Base-by-base conservation (phyloP, 2,113 vertebrate species). In the Sigmodon hispidus region DNA sequence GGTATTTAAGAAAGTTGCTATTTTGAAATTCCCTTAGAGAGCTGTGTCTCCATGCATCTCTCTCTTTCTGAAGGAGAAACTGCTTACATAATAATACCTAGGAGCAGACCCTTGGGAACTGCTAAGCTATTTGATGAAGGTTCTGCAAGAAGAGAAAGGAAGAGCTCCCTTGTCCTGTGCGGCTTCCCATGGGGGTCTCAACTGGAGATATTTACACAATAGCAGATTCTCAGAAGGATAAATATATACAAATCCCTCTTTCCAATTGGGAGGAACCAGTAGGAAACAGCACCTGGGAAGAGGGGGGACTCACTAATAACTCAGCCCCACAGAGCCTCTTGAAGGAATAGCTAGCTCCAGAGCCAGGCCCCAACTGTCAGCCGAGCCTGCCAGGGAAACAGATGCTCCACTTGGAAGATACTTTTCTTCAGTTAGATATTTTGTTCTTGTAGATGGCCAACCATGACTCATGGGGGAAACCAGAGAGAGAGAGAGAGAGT, bases 11-110 rank as follows among this genome's bases (percentile, higher is more conserved):
- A 89, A 84, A 95, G 83, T 94, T 97, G 86, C 96, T 97, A 96
- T 98, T 98, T 98, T 97, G 96, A 97, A 97, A 96, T 97, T 89
- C 94, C 96, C 94, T 95, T 70, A 92, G 97, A 97, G 92, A 96
- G 94, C 93, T 87, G 95, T 96, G 92, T 94, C 97, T 97, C 67
- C 76, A 95, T 86, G 90, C 89, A 73, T 92, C 92, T 94, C 93
- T 96, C 61, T 89, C 76, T 97, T 88, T 92, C 95, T 91, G 94
- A 96, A 95, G 96, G 90, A 96, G 94, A 97, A 96, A 87, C 90
- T 90, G 93, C 97, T 98, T 97, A 95, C 77, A 92, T 95, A 97
- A 92, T 94, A 96, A 97, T 80, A 91, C 90, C 73, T 77, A 92
- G 89, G 88, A 96, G 94, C 94, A 76, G 95, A 92, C 94, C 94